A percentile compares a stretch with the other conserved stretches of the same genome.
Conservation (phyloP, 2,888 invertebrate species). For the Melinaea menophilus region DNA sequence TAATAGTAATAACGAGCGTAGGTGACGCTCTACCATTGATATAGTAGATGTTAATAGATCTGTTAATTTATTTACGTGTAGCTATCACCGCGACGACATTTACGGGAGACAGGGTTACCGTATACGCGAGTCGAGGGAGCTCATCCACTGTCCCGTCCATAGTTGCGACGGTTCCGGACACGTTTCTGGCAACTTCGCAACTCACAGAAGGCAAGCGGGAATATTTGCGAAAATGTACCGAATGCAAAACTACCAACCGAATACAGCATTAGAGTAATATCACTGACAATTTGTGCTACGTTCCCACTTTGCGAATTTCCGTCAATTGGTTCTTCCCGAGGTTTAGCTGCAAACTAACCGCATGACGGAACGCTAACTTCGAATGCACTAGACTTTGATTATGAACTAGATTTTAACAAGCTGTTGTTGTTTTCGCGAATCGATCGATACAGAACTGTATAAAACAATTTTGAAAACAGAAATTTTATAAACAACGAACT, state of each 20-base stretch:
- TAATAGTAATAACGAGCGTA: constrained; percentile 1
- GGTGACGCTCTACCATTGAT: too few relatives aligned
- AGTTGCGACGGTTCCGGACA: constrained; percentile 93
- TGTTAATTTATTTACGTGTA: constrained; percentile 35
- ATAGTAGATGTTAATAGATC: background rate
- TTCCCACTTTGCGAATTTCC: constrained; percentile 62
- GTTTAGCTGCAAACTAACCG: constrained; percentile 80
- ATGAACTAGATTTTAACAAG: constrained; percentile 18
- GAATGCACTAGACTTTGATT: constrained; percentile 26
- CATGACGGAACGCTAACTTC: constrained; percentile 77
- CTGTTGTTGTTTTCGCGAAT: background rate
- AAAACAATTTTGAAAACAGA: background rate
- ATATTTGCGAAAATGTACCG: constrained; percentile 56
- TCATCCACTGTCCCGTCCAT: constrained; percentile 88
- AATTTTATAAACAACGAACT: background rate
- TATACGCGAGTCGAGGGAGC: constrained; percentile 83
- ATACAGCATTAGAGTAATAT: constrained; percentile 15
- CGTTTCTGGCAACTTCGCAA: constrained; percentile 92
- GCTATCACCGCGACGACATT: constrained; percentile 64
- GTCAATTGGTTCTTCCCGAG: constrained; percentile 58
- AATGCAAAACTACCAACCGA: constrained; percentile 32
- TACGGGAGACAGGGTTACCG: constrained; percentile 69
- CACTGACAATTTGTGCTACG: constrained; percentile 50
- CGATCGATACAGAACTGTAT: background rate
- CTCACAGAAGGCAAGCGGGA: constrained; percentile 88